Evolutionary conservation across 2,797 vertebrate genomes (phyloP).

Genomic region (Pipistrellus kuhlii): DNA sequence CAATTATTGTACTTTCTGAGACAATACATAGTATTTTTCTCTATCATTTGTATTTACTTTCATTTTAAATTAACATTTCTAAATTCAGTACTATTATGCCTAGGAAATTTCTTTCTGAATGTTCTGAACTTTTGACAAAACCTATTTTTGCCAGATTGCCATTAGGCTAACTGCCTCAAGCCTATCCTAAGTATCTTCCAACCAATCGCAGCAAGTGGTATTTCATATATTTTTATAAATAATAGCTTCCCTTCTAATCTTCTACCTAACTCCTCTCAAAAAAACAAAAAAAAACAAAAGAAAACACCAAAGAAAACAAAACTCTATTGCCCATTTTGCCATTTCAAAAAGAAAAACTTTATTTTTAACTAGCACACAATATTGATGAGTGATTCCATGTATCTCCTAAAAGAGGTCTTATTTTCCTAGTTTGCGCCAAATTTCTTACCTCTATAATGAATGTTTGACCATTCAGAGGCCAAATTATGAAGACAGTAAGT

Average conservation of each 20-base stretch:
- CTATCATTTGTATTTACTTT: slow-evolving; percentile 45
- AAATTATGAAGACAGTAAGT: background rate
- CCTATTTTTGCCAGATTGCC: background rate
- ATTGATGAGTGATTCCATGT: background rate
- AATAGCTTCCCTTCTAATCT: background rate
- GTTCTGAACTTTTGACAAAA: background rate
- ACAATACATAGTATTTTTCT: slow-evolving; percentile 14
- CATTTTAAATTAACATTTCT: slow-evolving; percentile 52
- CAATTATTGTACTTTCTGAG: background rate
- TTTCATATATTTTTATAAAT: background rate
- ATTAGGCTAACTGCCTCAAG: background rate
- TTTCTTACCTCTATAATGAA: background rate
- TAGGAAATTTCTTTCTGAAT: background rate
- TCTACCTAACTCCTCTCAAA: background rate
- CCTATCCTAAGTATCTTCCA: background rate
- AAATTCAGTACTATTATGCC: background rate
- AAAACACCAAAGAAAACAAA: background rate
- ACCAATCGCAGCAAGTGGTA: background rate
- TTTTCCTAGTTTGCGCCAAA: background rate
- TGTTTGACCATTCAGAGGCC: background rate
- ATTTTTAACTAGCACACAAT: slow-evolving; percentile 60
- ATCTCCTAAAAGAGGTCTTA: slow-evolving; percentile 50
- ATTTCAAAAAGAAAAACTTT: slow-evolving; percentile 18
- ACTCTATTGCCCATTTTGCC: background rate
- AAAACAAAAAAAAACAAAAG: background rate